Evolutionary conservation across 2,113 vertebrate species (phyloP).

Genomic region (Glaucidium brasilianum): DNA sequence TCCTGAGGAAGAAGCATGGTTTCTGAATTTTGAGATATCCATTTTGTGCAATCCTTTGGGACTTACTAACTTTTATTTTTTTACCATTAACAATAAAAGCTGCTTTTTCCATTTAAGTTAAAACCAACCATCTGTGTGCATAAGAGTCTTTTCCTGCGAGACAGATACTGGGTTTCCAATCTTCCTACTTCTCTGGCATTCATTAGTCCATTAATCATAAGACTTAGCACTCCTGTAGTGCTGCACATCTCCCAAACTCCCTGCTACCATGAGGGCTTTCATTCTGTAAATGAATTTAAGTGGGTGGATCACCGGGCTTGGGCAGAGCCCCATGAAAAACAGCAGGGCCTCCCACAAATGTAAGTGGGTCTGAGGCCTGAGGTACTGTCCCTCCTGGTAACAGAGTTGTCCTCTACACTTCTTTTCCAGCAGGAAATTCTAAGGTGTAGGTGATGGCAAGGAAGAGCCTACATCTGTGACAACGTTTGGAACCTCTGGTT

Average conservation of each 20-base stretch:
- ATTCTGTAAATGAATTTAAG: neutral
- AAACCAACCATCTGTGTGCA: neutral
- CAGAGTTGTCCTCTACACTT: neutral
- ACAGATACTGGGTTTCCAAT: neutral
- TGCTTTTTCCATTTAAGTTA: conserved; percentile 10
- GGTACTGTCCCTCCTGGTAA: neutral
- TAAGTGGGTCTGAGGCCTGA: neutral
- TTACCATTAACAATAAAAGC: neutral
- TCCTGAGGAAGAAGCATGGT: neutral
- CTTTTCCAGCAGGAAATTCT: neutral
- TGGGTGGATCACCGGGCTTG: neutral
- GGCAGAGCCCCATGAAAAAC: neutral
- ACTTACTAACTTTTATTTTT: neutral
- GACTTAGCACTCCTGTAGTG: neutral
- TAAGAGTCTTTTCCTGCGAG: neutral
- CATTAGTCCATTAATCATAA: neutral
- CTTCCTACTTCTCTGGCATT: neutral
- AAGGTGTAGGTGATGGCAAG: neutral
- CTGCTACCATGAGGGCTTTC: neutral
- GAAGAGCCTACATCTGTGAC: neutral
- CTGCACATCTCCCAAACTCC: neutral
- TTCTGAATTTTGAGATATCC: neutral
- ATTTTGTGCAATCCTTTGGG: neutral
- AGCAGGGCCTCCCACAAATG: neutral
- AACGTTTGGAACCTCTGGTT: neutral